phyloP scores from a whole-genome alignment of 2,888 invertebrate genomes.

The Ferrisia virgata region DNA sequence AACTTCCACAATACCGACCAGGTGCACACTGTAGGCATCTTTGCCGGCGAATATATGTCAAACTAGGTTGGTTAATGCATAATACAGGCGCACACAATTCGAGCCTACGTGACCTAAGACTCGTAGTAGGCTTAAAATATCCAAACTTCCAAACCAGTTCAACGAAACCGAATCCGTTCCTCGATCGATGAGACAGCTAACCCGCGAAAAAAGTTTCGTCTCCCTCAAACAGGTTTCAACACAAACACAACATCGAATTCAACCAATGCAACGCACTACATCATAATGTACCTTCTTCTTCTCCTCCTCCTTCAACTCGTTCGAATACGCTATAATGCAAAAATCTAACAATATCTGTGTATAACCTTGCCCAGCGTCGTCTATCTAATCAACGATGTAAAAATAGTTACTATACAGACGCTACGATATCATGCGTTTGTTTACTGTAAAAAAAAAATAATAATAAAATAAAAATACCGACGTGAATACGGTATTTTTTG shows the following conservation, averaged over 20 bases:
- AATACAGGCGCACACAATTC: neutral
- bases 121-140: neutral
- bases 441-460: no score
- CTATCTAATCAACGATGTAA: neutral
- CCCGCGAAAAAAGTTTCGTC: neutral
- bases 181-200: neutral
- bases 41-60: neutral
- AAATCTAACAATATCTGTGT: neutral
- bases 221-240: neutral
- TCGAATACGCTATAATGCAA: neutral
- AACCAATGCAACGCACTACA: neutral
- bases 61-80: neutral
- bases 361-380: neutral
- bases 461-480: no score
- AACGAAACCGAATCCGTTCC: neutral
- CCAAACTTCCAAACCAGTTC: conserved; percentile 18
- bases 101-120: neutral
- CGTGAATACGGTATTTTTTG: neutral
- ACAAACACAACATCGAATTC: neutral
- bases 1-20: neutral
- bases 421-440: no score
- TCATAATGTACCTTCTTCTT: neutral
- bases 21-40: neutral
- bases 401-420: neutral
- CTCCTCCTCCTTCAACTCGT: no score